Percentiles rank a stretch among this genome's conserved stretches.
These are phyloP conservation scores for Ascaphus truei DNA, from an alignment of 2,113 vertebrate species.

Conservation along the genomic window DNA sequence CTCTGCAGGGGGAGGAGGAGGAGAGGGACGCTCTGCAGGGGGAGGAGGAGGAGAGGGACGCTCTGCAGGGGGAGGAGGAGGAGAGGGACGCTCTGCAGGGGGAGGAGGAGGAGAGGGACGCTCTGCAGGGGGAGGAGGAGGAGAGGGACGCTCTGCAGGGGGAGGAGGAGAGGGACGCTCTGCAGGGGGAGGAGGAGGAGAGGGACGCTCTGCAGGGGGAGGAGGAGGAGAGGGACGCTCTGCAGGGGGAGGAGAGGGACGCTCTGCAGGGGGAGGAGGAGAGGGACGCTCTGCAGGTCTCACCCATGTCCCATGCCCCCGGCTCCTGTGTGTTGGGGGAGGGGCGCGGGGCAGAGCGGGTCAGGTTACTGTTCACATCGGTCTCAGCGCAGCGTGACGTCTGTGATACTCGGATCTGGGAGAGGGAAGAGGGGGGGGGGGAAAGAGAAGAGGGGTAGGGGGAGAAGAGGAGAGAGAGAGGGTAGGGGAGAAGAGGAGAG, in stretches of 20 bases:
- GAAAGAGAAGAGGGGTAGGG: too few relatives aligned
- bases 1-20: background rate
- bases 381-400: background rate
- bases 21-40: background rate
- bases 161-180: background rate
- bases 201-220: background rate
- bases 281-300: background rate
- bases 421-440: too few relatives aligned
- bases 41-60: background rate
- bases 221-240: background rate
- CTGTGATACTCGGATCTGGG: background rate
- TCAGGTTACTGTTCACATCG: background rate
- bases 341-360: background rate
- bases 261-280: background rate
- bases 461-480: too few relatives aligned
- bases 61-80: background rate
- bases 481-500: too few relatives aligned
- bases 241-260: background rate
- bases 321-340: background rate
- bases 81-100: background rate
- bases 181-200: background rate
- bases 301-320: constrained; percentile 34
- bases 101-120: background rate
- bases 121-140: too few relatives aligned
- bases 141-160: too few relatives aligned